Conservation (phyloP, 2,888 invertebrate species). For the Mimachlamys varia region DNA sequence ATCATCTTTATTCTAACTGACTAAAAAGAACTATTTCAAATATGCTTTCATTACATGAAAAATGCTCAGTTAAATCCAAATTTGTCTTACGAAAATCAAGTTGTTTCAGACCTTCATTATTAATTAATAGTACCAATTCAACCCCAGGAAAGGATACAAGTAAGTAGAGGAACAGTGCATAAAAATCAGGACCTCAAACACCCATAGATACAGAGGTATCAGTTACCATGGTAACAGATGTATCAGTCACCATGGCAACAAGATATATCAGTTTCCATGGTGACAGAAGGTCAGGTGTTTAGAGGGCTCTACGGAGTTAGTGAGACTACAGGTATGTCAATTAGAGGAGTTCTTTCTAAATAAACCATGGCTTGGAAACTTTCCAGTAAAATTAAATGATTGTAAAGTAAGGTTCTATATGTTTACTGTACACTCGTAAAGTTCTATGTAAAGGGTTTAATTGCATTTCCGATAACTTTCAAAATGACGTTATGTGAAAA, state of each 20-base stretch:
- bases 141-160: too few relatives aligned
- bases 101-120: too few relatives aligned
- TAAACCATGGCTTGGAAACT: background rate
- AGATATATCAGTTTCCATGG: background rate
- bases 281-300: background rate
- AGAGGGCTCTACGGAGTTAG: background rate
- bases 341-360: background rate
- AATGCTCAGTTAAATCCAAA: too few relatives aligned
- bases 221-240: too few relatives aligned
- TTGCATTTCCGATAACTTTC: background rate
- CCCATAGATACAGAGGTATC: too few relatives aligned
- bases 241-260: background rate
- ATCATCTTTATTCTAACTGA: too few relatives aligned
- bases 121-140: too few relatives aligned
- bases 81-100: too few relatives aligned
- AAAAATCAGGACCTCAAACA: too few relatives aligned
- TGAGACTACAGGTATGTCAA: background rate
- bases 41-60: too few relatives aligned
- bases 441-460: background rate
- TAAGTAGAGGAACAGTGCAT: too few relatives aligned
- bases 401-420: background rate
- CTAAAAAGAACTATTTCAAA: too few relatives aligned
- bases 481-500: background rate
- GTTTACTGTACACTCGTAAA: background rate
- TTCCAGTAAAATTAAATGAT: slow-evolving; percentile 20